Percentiles rank a stretch among this genome's conserved stretches.
These are phyloP conservation scores for Lagorchestes hirsutus DNA, from an alignment of 2,797 vertebrate species.

Conservation along the genomic window DNA sequence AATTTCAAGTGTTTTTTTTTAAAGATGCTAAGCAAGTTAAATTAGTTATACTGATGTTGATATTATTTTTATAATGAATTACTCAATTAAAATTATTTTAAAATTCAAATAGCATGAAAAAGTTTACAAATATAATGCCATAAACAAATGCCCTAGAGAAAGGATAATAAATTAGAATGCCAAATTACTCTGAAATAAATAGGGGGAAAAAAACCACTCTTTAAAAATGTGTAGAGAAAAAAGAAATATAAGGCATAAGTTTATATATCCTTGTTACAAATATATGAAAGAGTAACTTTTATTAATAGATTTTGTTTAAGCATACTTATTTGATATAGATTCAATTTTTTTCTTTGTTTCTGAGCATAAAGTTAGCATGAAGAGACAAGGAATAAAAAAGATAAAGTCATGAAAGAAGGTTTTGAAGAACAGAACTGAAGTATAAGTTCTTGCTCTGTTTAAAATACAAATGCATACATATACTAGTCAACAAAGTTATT, in stretches of 20 bases:
- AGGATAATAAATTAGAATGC: neutral
- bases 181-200: neutral
- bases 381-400: conserved; percentile 23
- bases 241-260: neutral
- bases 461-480: neutral
- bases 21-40: neutral
- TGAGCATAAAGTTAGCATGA: neutral
- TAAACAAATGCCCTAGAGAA: neutral
- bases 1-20: neutral
- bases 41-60: neutral
- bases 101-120: neutral
- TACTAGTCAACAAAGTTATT: neutral
- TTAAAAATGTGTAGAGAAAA: neutral
- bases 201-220: neutral
- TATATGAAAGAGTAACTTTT: neutral
- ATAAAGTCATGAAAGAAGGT: conserved; percentile 10
- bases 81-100: neutral
- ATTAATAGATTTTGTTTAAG: conserved; percentile 24
- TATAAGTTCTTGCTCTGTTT: neutral
- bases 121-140: neutral
- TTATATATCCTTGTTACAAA: neutral
- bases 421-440: conserved; percentile 7
- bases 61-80: neutral
- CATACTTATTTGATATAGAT: conserved; percentile 8
- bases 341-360: conserved; percentile 29